Percentiles rank a stretch among this genome's conserved stretches.
Conservation (phyloP, 2,113 vertebrate genomes). For the Leucopsar rothschildi region DNA sequence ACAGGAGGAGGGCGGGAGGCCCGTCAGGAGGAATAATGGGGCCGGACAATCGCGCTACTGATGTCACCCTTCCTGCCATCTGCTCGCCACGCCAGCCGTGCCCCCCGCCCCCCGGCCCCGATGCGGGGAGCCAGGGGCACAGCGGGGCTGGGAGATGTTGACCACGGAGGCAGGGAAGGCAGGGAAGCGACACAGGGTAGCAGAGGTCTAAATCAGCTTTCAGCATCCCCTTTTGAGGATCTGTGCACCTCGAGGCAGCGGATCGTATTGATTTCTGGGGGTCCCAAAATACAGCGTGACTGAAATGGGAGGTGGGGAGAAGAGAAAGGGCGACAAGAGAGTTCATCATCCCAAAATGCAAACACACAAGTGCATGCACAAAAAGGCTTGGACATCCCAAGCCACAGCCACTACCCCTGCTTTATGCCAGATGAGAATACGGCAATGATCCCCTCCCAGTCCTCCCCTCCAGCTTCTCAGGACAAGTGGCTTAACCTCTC, state of each 20-base stretch:
- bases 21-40: constrained; percentile 62
- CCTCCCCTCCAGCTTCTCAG: neutral
- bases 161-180: neutral
- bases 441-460: accelerated
- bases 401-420: neutral
- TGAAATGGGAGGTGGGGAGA: neutral
- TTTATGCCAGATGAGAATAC: neutral
- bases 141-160: neutral
- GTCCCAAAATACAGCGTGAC: neutral
- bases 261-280: neutral
- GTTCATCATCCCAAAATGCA: neutral
- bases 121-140: neutral
- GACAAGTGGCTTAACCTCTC: neutral
- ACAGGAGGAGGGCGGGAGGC: constrained; percentile 56
- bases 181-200: neutral
- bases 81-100: constrained; percentile 42
- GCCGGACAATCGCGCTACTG: constrained; percentile 57
- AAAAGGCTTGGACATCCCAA: neutral
- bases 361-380: accelerated
- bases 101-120: neutral
- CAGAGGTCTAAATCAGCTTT: neutral
- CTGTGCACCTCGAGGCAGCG: neutral
- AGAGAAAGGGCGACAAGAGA: neutral
- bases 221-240: neutral
- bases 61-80: constrained; percentile 74